Evolutionary conservation across 2,797 vertebrate genomes (phyloP).

Genomic region (Eupleurogrammus muticus): DNA sequence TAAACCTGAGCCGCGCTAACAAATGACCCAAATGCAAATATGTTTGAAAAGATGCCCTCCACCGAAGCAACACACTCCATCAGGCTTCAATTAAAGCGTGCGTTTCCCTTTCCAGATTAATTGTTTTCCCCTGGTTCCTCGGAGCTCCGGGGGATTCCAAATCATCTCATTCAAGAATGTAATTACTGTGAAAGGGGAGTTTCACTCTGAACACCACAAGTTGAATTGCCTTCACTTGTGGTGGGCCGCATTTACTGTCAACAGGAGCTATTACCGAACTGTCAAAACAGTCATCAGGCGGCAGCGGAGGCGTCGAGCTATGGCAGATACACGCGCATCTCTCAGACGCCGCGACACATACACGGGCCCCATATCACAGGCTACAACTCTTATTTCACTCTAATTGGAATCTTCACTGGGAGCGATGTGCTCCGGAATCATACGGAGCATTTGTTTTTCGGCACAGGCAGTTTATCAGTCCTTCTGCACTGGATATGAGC

Average conservation of each 20-base stretch:
- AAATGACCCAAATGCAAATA: conserved; percentile 71
- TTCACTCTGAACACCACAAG: conserved; percentile 67
- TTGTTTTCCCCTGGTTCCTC: conserved; percentile 68
- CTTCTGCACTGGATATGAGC: conserved; percentile 29
- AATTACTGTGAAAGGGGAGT: conserved; percentile 75
- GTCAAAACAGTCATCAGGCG: conserved; percentile 77
- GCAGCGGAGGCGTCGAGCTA: conserved; percentile 72
- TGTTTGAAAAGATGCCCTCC: conserved; percentile 61
- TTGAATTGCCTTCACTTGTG: conserved; percentile 60
- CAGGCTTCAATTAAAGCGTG: conserved; percentile 71
- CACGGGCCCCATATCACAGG: conserved; percentile 49
- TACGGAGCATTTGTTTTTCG: conserved; percentile 27
- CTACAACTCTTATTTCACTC: conserved; percentile 62
- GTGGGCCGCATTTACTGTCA: conserved; percentile 67
- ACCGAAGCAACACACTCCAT: conserved; percentile 67
- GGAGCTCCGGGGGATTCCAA: conserved; percentile 65
- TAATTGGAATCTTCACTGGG: conserved; percentile 63
- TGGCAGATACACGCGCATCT: conserved; percentile 62
- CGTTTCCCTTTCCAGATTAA: conserved; percentile 64
- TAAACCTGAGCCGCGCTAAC: conserved; percentile 35
- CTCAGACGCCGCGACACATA: conserved; percentile 44
- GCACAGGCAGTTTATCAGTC: conserved; percentile 54
- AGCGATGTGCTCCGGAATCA: conserved; percentile 38
- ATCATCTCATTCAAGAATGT: conserved; percentile 77
- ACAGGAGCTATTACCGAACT: conserved; percentile 75